Base-by-base conservation (phyloP, 2,797 vertebrate species). In the Pristis pectinata region DNA sequence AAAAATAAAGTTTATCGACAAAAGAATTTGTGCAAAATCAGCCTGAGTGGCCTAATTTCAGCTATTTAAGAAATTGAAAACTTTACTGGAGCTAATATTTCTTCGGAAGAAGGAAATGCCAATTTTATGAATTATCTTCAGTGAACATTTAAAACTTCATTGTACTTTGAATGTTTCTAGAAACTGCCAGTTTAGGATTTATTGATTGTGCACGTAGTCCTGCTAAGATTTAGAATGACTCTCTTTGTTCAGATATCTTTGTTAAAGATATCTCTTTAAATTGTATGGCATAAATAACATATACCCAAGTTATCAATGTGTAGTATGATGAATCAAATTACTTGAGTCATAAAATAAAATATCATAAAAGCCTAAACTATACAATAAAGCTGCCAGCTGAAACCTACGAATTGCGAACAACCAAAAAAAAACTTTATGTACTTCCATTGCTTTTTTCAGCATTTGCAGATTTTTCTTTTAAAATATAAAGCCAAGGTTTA, bases 371-470 rank as follows among this genome's bases (percentile, higher is more conserved):
- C 2, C 79, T 15, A 37, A 82, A 44, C 49, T 44, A 15, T 82
- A 82, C 44, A 82, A 24, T 27, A 72, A 72, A 72, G 70, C 0
- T 7, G 24, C 4, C 72, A 72, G 70, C 19, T 30, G 56, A 89
- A 91, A 91, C 2, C 59, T 37, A 91, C 37, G n/a, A 91, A 93
- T 74, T 93, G 92, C 70, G 34, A 93, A 93, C 41, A 93, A 93
- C 17, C 49, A 49, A 49, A 49, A 56, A 41, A 61, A 67, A 93
- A 7, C 15, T 34, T 64, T 37, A n/a, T 89, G 85, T 17, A 61
- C 64, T 89, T 64, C 17, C 13, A 79, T 37, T 37, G 15, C 61
- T 56, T 64, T 19, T 22, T 91, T 89, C 41, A 91, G 30, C n/a
- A 37, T 37, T 89, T 91, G 49, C 49, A 91, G 15, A 6, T 56